Conservation (phyloP, 2,888 invertebrate genomes). For the Caenorhabditis wallacei region DNA sequence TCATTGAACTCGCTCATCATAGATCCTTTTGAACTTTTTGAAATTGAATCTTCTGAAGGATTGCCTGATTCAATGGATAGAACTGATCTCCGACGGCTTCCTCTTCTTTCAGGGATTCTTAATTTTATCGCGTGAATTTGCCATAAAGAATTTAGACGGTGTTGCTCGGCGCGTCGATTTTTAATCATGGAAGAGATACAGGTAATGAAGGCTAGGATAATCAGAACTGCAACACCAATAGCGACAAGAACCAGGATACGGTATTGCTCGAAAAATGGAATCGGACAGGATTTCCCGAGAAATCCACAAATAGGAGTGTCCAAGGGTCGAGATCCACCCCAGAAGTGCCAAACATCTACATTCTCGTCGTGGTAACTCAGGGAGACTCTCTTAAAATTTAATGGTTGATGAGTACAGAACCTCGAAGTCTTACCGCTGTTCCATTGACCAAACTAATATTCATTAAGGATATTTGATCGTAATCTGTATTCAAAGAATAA, state of each 20-base stretch:
- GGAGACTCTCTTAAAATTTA: conserved; percentile 28
- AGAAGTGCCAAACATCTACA: conserved; percentile 32
- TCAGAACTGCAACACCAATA: conserved; percentile 21
- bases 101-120: conserved; percentile 21
- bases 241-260: conserved; percentile 57
- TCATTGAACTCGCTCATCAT: conserved; percentile 22
- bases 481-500: conserved; percentile 53
- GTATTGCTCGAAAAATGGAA: conserved; percentile 63
- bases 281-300: conserved; percentile 61
- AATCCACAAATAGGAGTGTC: conserved; percentile 69
- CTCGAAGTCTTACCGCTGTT: conserved; percentile 18
- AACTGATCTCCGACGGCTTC: background rate
- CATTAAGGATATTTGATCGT: conserved; percentile 53
- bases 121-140: conserved; percentile 57
- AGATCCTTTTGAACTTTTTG: conserved; percentile 10
- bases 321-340: conserved; percentile 49
- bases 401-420: no score
- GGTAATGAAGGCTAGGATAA: conserved; percentile 11
- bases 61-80: background rate
- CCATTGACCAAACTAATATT: conserved; percentile 57
- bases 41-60: background rate
- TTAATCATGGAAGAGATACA: conserved; percentile 20
- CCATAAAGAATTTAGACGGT: conserved; percentile 66
- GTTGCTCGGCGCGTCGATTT: conserved; percentile 49
- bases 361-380: conserved; percentile 22